Percentiles rank a stretch among this genome's conserved stretches.
phyloP scores from a whole-genome alignment of 92 coral and sea anemone species.

The Muricea muricata region DNA sequence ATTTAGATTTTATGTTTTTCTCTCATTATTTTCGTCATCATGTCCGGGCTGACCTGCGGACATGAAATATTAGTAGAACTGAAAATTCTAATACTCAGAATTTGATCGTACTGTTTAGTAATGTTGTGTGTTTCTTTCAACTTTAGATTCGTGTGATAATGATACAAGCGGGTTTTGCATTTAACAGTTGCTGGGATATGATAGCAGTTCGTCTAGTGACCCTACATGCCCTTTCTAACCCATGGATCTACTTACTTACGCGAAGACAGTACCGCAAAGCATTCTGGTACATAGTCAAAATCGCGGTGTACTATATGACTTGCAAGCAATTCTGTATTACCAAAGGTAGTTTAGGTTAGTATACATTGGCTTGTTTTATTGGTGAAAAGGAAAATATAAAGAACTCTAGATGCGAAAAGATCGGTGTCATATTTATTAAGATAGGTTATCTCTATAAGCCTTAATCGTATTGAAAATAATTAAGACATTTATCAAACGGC shows the following conservation, averaged over 20 bases:
- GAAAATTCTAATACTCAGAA: no score
- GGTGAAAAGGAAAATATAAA: no score
- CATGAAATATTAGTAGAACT: no score
- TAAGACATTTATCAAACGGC: no score
- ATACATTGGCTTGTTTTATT: neutral
- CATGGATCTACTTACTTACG: slow-evolving; percentile 90
- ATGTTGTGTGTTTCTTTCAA: neutral
- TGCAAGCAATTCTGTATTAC: slow-evolving; percentile 55
- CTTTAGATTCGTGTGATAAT: slow-evolving; percentile 77
- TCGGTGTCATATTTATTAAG: no score
- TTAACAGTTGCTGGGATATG: slow-evolving; percentile 81
- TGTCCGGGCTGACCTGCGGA: no score
- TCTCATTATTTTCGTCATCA: no score
- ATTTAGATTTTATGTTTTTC: neutral
- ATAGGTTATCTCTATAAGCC: no score
- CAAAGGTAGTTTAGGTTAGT: neutral
- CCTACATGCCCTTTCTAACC: slow-evolving; percentile 84
- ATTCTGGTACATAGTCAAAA: slow-evolving; percentile 80
- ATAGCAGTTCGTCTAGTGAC: slow-evolving; percentile 88
- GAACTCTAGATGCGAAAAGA: no score
- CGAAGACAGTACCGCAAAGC: slow-evolving; percentile 94
- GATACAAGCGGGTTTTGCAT: slow-evolving; percentile 84
- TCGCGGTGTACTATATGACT: slow-evolving; percentile 71
- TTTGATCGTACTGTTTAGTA: no score
- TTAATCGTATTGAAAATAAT: no score